A percentile compares a stretch with the other conserved stretches of the same genome.
These are phyloP conservation scores for Platichthys stellatus DNA, from an alignment of 2,113 vertebrate species.

Conservation along the genomic window DNA sequence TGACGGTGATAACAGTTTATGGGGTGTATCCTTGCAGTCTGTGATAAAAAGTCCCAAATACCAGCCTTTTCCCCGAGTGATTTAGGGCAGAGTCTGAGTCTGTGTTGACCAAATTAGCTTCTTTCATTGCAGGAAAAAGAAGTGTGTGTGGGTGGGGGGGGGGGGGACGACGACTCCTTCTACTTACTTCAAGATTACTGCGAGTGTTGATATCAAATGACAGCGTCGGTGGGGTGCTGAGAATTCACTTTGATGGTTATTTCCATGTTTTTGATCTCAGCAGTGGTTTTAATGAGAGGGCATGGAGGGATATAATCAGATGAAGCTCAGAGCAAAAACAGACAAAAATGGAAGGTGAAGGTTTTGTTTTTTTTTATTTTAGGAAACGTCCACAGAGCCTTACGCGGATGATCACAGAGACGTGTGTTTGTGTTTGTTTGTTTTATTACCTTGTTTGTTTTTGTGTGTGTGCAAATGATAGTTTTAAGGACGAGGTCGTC, in stretches of 20 bases:
- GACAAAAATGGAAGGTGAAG: constrained; percentile 23
- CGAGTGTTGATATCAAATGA: constrained; percentile 59
- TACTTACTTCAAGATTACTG: constrained; percentile 28
- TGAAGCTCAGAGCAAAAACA: constrained; percentile 30
- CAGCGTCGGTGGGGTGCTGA: constrained; percentile 35
- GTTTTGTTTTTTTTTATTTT: constrained; percentile 1
- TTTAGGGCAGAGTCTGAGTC: constrained; percentile 24
- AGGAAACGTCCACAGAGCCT: not conserved
- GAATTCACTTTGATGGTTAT: constrained; percentile 59
- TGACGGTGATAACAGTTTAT: constrained; percentile 47
- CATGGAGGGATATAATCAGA: constrained; percentile 37
- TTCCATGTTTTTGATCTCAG: constrained; percentile 68
- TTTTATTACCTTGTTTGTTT: not conserved
- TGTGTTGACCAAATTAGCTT: constrained; percentile 37
- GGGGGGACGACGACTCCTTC: not conserved
- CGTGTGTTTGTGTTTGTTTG: constrained; percentile 6
- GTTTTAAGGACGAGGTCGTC: not conserved
- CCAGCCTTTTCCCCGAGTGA: constrained; percentile 34
- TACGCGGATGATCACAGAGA: not conserved
- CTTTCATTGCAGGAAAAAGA: constrained; percentile 25
- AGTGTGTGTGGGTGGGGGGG: too few relatives aligned
- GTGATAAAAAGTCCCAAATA: constrained; percentile 28
- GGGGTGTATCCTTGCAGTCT: constrained; percentile 24
- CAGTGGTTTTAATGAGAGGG: constrained; percentile 54
- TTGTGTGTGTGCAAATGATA: not conserved